Conservation (phyloP, 2,113 vertebrate species). For the Madoqua kirkii region DNA sequence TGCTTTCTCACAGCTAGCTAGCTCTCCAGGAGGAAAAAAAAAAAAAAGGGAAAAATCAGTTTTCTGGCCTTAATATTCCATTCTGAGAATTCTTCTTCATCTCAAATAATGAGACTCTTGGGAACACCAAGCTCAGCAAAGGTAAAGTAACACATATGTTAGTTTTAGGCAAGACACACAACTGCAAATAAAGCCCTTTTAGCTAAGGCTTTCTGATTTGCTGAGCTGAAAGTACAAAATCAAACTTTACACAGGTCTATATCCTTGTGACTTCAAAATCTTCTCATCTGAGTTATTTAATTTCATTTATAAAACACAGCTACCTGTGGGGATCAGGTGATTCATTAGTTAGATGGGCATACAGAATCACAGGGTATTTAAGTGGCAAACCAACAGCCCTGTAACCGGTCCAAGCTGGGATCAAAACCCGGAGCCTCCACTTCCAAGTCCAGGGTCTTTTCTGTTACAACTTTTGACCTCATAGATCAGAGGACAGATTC, state of each 20-base stretch:
- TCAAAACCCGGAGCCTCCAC: not conserved
- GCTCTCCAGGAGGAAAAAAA: not conserved
- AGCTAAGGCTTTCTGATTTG: not conserved
- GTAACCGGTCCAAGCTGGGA: not conserved
- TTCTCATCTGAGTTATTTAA: not conserved
- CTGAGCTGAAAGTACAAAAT: not conserved
- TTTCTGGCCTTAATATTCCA: not conserved
- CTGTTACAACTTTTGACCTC: not conserved
- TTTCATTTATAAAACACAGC: not conserved
- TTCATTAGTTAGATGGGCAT: not conserved
- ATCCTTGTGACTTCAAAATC: not conserved
- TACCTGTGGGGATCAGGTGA: not conserved
- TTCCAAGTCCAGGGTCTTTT: not conserved
- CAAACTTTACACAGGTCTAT: not conserved
- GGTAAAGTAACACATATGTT: constrained; percentile 13
- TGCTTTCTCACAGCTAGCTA: not conserved
- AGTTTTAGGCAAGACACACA: not conserved
- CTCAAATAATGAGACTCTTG: constrained; percentile 35
- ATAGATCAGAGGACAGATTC: not conserved
- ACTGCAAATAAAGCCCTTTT: not conserved
- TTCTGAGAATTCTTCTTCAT: constrained; percentile 2
- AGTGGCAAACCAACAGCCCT: not conserved
- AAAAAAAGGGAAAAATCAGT: not conserved
- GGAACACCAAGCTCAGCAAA: not conserved
- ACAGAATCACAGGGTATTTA: not conserved